These are phyloP conservation scores for Pandemis cinnamomeana DNA, from an alignment of 2,888 invertebrate genomes.

Conservation along the genomic window DNA sequence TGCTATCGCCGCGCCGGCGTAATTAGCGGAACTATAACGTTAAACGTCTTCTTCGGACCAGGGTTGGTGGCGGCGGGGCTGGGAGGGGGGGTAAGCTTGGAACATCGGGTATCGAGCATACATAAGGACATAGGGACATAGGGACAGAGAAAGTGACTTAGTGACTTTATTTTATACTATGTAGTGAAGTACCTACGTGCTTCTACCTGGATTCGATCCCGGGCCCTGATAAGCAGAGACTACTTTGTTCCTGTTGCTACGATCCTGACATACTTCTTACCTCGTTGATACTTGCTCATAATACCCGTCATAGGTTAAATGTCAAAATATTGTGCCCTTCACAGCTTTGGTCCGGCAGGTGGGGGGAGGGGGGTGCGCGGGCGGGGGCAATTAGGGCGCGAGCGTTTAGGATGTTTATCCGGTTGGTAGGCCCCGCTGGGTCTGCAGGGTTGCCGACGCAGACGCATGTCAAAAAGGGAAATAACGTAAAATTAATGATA, in stretches of 20 bases:
- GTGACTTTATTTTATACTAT: too few species aligned
- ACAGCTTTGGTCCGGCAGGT: too few species aligned
- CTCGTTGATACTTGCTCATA: not conserved
- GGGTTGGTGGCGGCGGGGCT: constrained; percentile 2
- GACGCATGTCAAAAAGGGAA: not conserved
- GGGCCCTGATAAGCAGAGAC: too few species aligned
- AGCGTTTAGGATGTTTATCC: constrained; percentile 53
- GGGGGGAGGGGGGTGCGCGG: constrained; percentile 47
- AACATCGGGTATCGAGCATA: too few species aligned
- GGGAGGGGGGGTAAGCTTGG: not conserved
- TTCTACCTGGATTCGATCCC: too few species aligned
- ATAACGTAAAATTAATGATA: not conserved
- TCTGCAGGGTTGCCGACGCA: constrained; percentile 45
- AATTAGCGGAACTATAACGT: constrained; percentile 22
- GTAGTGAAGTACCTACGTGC: too few species aligned
- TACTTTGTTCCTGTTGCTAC: too few species aligned
- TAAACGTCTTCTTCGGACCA: constrained; percentile 33
- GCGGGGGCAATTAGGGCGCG: constrained; percentile 58
- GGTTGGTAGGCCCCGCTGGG: constrained; percentile 46
- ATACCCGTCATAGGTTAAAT: not conserved
- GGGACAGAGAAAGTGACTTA: too few species aligned
- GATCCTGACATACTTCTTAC: too few species aligned
- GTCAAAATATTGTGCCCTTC: constrained; percentile 6
- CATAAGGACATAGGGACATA: too few species aligned
- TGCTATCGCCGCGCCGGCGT: constrained; percentile 31